Base-by-base conservation (phyloP, 2,888 invertebrate genomes). In the Kuschelorhynchus macadamiae region DNA sequence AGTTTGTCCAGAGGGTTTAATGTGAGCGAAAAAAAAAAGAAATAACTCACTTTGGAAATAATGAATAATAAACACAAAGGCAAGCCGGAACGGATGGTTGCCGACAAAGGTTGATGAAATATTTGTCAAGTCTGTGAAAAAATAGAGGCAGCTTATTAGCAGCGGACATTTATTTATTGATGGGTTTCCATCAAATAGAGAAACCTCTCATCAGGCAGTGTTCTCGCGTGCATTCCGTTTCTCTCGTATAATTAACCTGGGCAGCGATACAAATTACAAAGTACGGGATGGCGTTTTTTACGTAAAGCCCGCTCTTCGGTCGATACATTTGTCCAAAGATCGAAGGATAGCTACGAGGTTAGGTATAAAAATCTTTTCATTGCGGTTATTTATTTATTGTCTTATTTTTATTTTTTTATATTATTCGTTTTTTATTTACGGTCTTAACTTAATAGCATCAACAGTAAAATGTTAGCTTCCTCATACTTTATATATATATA, bases 301-400 rank as follows among this genome's bases (percentile, higher is more conserved):
- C 81, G 81, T 81, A 80, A 81, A 79, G 76, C 75, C 80, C 76
- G 74, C 81, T 81, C 61, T 50, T 62, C 56, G 81, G 81, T 81
- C 81, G 82, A 83, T 83, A 83, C 84, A 84, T 85, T 85, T 84
- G 84, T 85, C 83, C 83, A 77, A 78, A 82, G 78, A 83, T 82
- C 82, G 82, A 83, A 81, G 81, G 33, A 4, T 41, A 2, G 17
- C 14, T 67, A 67, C 67, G 55, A 41, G 61, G 56, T n/a, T n/a
- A n/a, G n/a, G n/a, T n/a, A n/a, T n/a, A n/a, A n/a, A n/a, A n/a
- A n/a, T n/a, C n/a, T n/a, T n/a, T n/a, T n/a, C n/a, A n/a, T n/a
- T n/a, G n/a, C n/a, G n/a, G n/a, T n/a, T n/a, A n/a, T n/a, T n/a
- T n/a, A n/a, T n/a, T n/a, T n/a, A n/a, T n/a, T n/a, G n/a, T n/a